These are phyloP conservation scores for Pimephales promelas DNA, from an alignment of 2,113 vertebrate species.

Conservation along the genomic window DNA sequence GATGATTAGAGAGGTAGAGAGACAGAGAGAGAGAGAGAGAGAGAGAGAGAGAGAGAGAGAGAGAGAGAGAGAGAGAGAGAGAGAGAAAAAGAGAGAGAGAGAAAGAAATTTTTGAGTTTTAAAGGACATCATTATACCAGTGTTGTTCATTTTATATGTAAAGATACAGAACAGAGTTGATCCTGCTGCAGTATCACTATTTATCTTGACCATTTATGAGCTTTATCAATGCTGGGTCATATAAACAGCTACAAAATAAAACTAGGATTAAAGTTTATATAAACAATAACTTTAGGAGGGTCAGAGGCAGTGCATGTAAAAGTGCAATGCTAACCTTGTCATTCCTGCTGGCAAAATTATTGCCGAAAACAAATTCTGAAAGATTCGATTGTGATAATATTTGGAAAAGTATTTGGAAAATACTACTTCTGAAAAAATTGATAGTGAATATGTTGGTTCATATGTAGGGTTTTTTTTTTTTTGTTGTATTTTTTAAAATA, in stretches of 20 bases:
- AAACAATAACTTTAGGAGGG: conserved; percentile 33
- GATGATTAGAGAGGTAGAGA: background rate
- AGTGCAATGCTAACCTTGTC: conserved; percentile 88
- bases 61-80: conserved; percentile 30
- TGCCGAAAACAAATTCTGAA: background rate
- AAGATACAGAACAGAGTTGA: conserved; percentile 27
- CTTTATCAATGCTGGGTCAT: conserved; percentile 21
- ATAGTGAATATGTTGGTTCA: background rate
- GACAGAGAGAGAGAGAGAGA: conserved; percentile 25
- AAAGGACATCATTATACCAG: conserved; percentile 57
- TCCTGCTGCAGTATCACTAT: conserved; percentile 31
- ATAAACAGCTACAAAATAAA: conserved; percentile 19
- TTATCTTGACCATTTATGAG: conserved; percentile 21
- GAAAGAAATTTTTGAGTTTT: conserved; percentile 39
- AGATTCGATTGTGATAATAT: background rate
- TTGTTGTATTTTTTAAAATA: background rate
- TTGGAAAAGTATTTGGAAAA: no score
- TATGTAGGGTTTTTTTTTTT: background rate
- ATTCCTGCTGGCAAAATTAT: conserved; percentile 50
- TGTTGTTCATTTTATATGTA: conserved; percentile 4
- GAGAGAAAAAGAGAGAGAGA: conserved; percentile 9
- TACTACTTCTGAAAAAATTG: background rate
- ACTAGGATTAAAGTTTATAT: conserved; percentile 47
- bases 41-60: background rate
- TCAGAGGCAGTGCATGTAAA: conserved; percentile 59